phyloP scores from a whole-genome alignment of 2,797 vertebrate species.

The Hybognathus amarus region DNA sequence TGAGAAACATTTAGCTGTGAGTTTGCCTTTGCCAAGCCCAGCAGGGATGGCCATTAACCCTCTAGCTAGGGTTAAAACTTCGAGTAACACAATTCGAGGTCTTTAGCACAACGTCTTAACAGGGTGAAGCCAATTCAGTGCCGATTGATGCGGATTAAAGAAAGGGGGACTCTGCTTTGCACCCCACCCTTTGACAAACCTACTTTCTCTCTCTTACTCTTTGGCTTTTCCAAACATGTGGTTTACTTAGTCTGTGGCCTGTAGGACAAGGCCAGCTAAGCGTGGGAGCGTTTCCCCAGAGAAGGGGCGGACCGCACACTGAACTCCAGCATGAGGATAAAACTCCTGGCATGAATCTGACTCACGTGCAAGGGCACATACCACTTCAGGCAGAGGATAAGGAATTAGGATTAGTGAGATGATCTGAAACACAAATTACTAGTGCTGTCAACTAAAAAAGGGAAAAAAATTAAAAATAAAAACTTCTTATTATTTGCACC shows the following conservation, averaged over 20 bases:
- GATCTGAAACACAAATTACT: conserved; percentile 3
- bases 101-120: conserved; percentile 26
- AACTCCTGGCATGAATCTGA: conserved; percentile 24
- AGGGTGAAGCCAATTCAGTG: conserved; percentile 7
- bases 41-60: conserved; percentile 52
- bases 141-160: conserved; percentile 31
- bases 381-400: conserved; percentile 30
- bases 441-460: neutral
- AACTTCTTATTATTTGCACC: neutral
- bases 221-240: conserved; percentile 62
- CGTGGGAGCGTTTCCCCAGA: neutral
- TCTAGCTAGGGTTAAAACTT: conserved; percentile 43
- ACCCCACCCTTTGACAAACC: conserved; percentile 63
- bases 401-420: conserved; percentile 11
- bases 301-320: neutral
- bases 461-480: neutral
- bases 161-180: conserved; percentile 36
- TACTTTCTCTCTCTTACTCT: conserved; percentile 63
- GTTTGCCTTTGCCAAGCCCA: conserved; percentile 45
- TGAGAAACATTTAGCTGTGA: conserved; percentile 44
- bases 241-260: conserved; percentile 8
- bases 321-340: conserved; percentile 33
- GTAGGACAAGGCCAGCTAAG: conserved; percentile 9
- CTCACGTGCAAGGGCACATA: conserved; percentile 37
- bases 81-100: conserved; percentile 7